Conservation (phyloP, 2,888 invertebrate species). For the Caenorhabditis sp. region DNA sequence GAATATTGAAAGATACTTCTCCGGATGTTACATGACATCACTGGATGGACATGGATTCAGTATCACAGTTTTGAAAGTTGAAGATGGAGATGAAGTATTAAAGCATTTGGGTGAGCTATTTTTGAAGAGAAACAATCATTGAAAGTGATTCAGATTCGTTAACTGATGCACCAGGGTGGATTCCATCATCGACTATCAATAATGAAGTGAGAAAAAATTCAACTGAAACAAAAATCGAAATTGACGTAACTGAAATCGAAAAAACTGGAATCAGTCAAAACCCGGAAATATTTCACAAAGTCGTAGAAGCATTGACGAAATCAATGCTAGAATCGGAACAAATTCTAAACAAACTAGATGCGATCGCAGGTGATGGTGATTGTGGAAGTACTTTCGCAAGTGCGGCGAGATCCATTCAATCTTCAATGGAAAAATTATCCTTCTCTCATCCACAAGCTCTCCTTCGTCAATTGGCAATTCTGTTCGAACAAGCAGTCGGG, state of each 20-base stretch:
- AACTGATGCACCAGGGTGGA: slow-evolving; percentile 31
- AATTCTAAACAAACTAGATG: slow-evolving; percentile 78
- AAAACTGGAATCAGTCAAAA: slow-evolving; percentile 3
- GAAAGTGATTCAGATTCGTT: slow-evolving; percentile 1
- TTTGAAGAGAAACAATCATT: not conserved
- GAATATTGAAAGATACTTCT: slow-evolving; percentile 70
- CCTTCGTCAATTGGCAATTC: slow-evolving; percentile 51
- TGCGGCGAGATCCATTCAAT: slow-evolving; percentile 35
- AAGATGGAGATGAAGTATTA: slow-evolving; percentile 53
- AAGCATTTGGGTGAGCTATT: slow-evolving; percentile 38
- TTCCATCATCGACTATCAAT: not conserved
- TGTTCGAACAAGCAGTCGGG: slow-evolving; percentile 62
- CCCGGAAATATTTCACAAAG: not conserved
- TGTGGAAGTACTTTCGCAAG: slow-evolving; percentile 76
- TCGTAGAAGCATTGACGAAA: slow-evolving; percentile 68
- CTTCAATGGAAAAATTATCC: slow-evolving; percentile 2
- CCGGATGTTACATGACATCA: slow-evolving; percentile 77
- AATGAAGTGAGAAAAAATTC: not conserved
- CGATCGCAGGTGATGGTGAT: slow-evolving; percentile 81
- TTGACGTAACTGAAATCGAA: not conserved
- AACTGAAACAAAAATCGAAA: not conserved
- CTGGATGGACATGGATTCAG: slow-evolving; percentile 83
- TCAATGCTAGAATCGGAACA: slow-evolving; percentile 77
- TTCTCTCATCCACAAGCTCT: slow-evolving; percentile 42
- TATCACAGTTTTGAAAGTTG: slow-evolving; percentile 76